Evolutionary conservation across 2,113 vertebrate species (phyloP).

Genomic region (Dissostichus mawsoni): DNA sequence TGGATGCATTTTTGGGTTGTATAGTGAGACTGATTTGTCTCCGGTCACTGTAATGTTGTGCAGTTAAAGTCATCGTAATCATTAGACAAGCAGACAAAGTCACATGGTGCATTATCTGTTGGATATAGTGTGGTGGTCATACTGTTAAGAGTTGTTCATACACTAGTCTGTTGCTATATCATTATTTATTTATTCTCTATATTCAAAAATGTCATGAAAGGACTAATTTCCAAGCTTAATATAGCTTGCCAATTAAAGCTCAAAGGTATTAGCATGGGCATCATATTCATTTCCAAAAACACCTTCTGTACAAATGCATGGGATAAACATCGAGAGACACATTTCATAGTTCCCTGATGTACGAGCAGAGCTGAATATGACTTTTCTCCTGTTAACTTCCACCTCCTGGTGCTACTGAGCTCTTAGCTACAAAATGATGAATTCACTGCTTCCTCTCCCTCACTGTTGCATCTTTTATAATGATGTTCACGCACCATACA

Average conservation of each 20-base stretch:
- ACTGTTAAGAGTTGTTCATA: background rate
- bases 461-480: conserved; percentile 33
- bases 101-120: too few relatives aligned
- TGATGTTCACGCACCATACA: conserved; percentile 20
- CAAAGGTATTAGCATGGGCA: too few relatives aligned
- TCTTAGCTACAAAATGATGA: conserved; percentile 25
- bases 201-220: too few relatives aligned
- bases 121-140: background rate
- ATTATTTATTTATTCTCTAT: background rate
- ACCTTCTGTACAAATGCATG: background rate
- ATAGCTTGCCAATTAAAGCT: too few relatives aligned
- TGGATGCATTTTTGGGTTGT: background rate
- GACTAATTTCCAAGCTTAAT: too few relatives aligned
- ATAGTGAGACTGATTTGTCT: background rate
- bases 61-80: background rate
- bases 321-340: background rate
- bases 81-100: background rate
- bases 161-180: background rate
- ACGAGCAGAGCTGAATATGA: conserved; percentile 2
- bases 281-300: background rate
- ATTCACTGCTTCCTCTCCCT: conserved; percentile 3
- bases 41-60: background rate
- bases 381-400: conserved; percentile 1
- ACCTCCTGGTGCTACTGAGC: conserved; percentile 1
- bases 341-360: background rate